Evolutionary conservation across 2,113 vertebrate species (phyloP).

Genomic region (Recurvirostra avosetta): DNA sequence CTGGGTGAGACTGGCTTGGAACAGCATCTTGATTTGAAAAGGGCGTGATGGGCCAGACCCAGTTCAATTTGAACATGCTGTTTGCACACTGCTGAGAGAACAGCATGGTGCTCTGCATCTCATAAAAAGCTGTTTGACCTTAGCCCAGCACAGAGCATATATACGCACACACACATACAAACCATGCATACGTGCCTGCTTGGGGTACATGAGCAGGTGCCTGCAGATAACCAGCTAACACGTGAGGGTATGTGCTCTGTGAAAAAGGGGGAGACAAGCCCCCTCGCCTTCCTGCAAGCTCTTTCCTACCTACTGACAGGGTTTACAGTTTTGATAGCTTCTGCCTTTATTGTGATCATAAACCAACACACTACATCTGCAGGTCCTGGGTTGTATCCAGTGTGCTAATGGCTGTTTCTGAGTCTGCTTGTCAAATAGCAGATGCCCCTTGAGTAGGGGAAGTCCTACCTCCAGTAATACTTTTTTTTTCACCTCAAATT

Average conservation of each 20-base stretch:
- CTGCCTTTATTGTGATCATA: neutral
- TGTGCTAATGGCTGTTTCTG: neutral
- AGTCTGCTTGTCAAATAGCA: neutral
- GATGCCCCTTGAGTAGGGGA: neutral
- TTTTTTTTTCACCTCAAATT: neutral
- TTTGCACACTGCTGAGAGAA: neutral
- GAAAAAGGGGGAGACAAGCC: neutral
- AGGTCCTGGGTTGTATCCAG: neutral
- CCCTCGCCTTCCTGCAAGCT: neutral
- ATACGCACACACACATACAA: neutral
- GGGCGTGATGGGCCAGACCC: neutral
- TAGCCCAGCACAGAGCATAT: neutral
- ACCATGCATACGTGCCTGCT: neutral
- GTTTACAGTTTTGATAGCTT: neutral
- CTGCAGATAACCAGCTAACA: neutral
- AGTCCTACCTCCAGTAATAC: neutral
- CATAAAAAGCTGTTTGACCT: neutral
- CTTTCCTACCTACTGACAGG: neutral
- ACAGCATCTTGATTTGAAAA: neutral
- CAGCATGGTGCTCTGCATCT: neutral
- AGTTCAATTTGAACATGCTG: neutral
- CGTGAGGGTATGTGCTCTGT: neutral
- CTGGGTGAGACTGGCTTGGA: neutral
- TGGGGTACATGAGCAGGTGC: neutral
- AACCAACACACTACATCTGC: neutral